Evolutionary conservation across 2,113 vertebrate species (phyloP), one percentile per base, ranked within the genome.

Genomic region (Siniperca knerii): DNA sequence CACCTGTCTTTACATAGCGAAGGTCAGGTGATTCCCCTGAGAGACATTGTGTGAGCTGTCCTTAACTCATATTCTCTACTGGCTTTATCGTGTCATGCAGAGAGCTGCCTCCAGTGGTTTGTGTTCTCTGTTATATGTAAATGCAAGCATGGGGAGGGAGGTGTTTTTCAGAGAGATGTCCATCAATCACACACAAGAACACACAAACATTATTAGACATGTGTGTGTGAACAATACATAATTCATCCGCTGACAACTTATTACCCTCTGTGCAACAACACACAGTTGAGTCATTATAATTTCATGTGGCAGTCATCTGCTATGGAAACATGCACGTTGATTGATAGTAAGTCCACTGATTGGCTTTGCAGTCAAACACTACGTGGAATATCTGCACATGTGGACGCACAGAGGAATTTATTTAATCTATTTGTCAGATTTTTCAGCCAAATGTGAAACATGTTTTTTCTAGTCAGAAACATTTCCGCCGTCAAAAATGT

Each of bases 211-310:
- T 70, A 46, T 35, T 67, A 44, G 37, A 76, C 21, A 79, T 40
- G 12, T 61, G 29, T 23, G 20, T 6, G 1, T 35, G 48, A 25
- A 42, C 29, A 60, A 77, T 86, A 50, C 79, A 84, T 87, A 82
- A 87, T 86, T 79, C 72, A 90, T 87, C n/a, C 4, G 3, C 72
- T 57, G 48, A 79, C 29, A 80, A 60, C 33, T n/a, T 65, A 70
- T 84, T 65, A 79, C 58, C 25, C 57, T 35, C 58, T 64, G 67
- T 13, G 46, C 65, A 74, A 81, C 55, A 81, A 70, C 67, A 81
- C 64, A 50, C 35, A 62, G 52, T 72, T 64, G 33, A 82, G 64
- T 78, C 11, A 74, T 50, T 66, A 76, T 62, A n/a, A 78, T 80
- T 84, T 84, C 64, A 75, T 52, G 52, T 44, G 29, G 29, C 40